Evolutionary conservation across 2,888 invertebrate genomes (phyloP).

Genomic region (Ophioninae sp.): DNA sequence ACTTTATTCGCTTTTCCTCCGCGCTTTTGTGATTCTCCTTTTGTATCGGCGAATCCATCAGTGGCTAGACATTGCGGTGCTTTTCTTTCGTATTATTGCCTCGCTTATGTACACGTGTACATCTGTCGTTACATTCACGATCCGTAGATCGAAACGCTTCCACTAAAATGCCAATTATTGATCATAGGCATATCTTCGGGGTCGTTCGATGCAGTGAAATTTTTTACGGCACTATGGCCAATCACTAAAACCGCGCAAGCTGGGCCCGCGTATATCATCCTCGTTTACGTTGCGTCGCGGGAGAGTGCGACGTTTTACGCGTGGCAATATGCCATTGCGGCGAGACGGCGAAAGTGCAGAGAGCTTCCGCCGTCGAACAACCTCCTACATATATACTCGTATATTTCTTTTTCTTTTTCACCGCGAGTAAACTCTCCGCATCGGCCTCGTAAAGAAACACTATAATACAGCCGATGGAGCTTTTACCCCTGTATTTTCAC

Average conservation of each 20-base stretch:
- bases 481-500: neutral
- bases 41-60: constrained; percentile 34
- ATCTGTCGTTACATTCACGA: constrained; percentile 5
- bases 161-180: constrained; percentile 21
- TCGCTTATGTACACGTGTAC: constrained; percentile 11
- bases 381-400: neutral
- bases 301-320: constrained; percentile 47
- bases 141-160: neutral
- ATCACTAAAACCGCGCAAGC: neutral
- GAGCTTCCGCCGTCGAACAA: constrained; percentile 43
- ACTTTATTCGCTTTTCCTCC: constrained; percentile 16
- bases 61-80: constrained; percentile 29
- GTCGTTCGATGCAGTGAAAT: neutral
- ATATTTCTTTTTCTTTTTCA: neutral
- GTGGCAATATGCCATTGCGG: constrained; percentile 52
- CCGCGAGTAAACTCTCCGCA: constrained; percentile 33
- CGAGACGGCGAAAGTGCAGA: constrained; percentile 49
- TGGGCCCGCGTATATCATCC: constrained; percentile 1
- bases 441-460: constrained; percentile 62
- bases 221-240: constrained; percentile 5
- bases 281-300: constrained; percentile 33
- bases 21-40: constrained; percentile 36
- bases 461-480: constrained; percentile 36
- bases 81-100: constrained; percentile 21
- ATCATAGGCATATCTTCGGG: constrained; percentile 21